These are phyloP conservation scores for Amphiprion ocellaris DNA, from an alignment of 2,113 vertebrate species.

Conservation along the genomic window DNA sequence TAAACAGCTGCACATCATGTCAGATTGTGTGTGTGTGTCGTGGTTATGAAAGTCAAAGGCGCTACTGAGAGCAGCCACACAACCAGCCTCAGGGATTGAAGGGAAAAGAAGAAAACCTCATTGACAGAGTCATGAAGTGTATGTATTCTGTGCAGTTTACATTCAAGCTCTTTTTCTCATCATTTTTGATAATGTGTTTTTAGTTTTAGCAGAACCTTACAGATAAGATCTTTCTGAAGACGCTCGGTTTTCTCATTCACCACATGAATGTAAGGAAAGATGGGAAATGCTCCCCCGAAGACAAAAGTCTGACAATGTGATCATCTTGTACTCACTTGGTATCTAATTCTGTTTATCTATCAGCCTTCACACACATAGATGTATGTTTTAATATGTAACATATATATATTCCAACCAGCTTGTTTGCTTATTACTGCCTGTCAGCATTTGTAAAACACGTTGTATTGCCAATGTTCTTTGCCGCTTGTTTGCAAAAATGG, in stretches of 20 bases:
- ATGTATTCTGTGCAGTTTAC: neutral
- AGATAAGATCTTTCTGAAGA: neutral
- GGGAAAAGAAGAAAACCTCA: neutral
- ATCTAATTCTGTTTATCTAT: neutral
- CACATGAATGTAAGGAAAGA: neutral
- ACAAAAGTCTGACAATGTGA: neutral
- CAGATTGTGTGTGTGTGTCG: neutral
- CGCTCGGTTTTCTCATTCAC: neutral
- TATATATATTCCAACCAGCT: neutral
- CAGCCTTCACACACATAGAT: too few species aligned
- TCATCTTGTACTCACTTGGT: neutral
- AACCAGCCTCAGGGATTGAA: conserved; percentile 12
- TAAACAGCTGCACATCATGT: neutral
- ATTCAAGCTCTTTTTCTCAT: neutral
- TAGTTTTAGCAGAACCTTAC: too few species aligned
- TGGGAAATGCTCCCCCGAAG: too few species aligned
- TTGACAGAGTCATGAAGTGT: neutral
- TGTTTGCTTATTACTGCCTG: neutral
- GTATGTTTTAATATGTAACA: neutral
- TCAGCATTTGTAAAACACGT: too few species aligned
- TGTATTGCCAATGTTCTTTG: too few species aligned
- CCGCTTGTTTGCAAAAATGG: too few species aligned
- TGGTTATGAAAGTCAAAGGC: neutral
- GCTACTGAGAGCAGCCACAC: neutral
- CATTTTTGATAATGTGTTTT: neutral